These are phyloP conservation scores for Apus apus DNA, from an alignment of 2,113 vertebrate species.

Conservation along the genomic window DNA sequence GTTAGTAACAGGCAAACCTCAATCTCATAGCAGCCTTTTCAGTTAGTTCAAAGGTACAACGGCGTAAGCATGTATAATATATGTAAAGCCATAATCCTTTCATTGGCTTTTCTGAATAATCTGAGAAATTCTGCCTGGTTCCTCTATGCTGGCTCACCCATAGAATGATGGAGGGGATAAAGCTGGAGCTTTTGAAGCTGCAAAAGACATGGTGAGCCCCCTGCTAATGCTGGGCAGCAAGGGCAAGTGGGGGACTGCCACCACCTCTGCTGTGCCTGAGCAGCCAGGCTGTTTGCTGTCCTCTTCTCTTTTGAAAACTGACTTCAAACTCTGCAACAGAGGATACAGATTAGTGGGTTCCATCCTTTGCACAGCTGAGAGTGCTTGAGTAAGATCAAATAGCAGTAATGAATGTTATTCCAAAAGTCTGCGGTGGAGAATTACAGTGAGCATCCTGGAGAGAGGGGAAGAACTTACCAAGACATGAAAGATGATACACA, in stretches of 20 bases:
- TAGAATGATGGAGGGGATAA: background rate
- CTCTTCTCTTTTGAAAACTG: background rate
- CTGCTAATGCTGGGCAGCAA: background rate
- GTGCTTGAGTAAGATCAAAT: background rate
- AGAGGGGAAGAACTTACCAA: background rate
- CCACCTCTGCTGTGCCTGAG: fast-evolving
- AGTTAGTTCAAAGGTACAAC: background rate
- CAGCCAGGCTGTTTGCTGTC: background rate
- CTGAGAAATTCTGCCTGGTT: constrained; percentile 5
- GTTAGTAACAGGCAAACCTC: background rate
- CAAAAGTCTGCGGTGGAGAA: background rate
- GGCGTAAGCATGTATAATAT: background rate
- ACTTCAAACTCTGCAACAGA: background rate
- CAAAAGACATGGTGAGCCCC: fast-evolving
- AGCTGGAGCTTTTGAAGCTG: background rate
- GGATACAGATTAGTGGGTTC: background rate
- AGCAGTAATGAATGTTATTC: background rate
- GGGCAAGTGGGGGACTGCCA: fast-evolving
- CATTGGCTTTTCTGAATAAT: background rate
- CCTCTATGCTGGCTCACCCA: background rate
- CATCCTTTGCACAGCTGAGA: background rate
- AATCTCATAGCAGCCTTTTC: background rate
- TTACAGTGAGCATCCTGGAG: background rate
- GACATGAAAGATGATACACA: background rate
- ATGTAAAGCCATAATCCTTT: constrained; percentile 50